These are phyloP conservation scores for Tylochromis polylepis DNA, from an alignment of 2,113 vertebrate species.

Conservation along the genomic window DNA sequence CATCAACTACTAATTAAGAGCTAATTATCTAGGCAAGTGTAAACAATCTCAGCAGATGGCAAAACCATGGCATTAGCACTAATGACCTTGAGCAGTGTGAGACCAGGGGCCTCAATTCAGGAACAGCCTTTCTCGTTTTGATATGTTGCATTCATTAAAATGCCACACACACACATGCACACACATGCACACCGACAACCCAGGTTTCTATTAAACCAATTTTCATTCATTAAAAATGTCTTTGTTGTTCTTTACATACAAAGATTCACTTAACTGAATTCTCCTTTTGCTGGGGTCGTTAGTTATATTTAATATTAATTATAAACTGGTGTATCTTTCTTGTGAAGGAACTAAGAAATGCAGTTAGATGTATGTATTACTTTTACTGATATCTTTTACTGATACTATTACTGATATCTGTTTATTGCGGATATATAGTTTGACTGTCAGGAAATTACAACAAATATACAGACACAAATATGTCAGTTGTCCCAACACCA, in stretches of 20 bases:
- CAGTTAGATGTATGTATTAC: not conserved
- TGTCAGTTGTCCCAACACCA: no score
- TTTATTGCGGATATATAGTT: no score
- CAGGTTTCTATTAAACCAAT: not conserved
- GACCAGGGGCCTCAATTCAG: conserved; percentile 48
- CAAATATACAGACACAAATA: no score
- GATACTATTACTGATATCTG: no score
- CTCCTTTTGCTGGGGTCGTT: not conserved
- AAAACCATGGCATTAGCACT: conserved; percentile 72
- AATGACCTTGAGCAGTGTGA: conserved; percentile 78
- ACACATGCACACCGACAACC: not conserved
- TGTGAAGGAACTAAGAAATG: not conserved
- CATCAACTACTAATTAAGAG: conserved; percentile 84
- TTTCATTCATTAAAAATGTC: not conserved
- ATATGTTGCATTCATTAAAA: conserved; percentile 52
- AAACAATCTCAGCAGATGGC: conserved; percentile 90
- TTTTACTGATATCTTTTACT: not conserved
- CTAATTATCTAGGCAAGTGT: conserved; percentile 88
- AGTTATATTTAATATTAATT: not conserved
- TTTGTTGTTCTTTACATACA: not conserved
- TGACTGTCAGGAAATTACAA: no score
- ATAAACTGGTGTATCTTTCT: not conserved
- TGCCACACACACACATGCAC: not conserved
- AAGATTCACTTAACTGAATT: not conserved
- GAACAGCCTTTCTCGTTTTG: conserved; percentile 53